Conservation (phyloP, 2,888 invertebrate species). For the Dorcus hopei region DNA sequence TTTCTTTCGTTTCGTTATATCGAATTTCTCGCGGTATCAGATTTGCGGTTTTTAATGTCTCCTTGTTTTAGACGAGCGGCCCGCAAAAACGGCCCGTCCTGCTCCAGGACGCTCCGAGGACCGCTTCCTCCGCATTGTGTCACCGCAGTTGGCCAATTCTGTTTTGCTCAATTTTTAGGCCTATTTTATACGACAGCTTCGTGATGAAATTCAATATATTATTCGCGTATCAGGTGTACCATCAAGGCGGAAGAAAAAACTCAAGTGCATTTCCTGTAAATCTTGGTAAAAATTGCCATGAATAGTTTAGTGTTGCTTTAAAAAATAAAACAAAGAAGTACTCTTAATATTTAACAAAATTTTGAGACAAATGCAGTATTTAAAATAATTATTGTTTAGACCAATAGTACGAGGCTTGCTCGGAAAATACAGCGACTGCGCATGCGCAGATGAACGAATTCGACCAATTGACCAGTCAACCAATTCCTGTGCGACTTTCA, state of each 20-base stretch:
- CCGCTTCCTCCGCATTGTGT: background rate
- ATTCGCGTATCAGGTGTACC: constrained; percentile 31
- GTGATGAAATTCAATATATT: constrained; percentile 29
- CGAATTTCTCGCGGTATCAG: constrained; percentile 43
- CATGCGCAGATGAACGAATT: too few species aligned
- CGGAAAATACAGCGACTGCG: too few species aligned
- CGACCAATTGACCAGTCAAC: too few species aligned
- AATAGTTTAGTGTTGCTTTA: too few species aligned
- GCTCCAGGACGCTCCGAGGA: too few species aligned
- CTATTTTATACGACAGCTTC: constrained; percentile 9
- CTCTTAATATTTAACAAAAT: too few species aligned
- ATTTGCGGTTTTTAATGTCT: constrained; percentile 40
- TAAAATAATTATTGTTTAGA: too few species aligned
- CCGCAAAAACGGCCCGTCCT: background rate
- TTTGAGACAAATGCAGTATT: too few species aligned
- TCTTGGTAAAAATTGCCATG: background rate
- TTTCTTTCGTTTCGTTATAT: constrained; percentile 33
- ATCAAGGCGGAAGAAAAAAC: constrained; percentile 20
- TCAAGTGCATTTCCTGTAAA: constrained; percentile 19
- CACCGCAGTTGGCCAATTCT: constrained; percentile 2
- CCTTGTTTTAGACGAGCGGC: constrained; percentile 13
- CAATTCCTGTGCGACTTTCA: too few species aligned
- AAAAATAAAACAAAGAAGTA: too few species aligned
- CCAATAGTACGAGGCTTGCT: too few species aligned
- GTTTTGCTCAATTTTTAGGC: constrained; percentile 16